phyloP scores from a whole-genome alignment of 2,113 vertebrate species.

The Elephas maximus region DNA sequence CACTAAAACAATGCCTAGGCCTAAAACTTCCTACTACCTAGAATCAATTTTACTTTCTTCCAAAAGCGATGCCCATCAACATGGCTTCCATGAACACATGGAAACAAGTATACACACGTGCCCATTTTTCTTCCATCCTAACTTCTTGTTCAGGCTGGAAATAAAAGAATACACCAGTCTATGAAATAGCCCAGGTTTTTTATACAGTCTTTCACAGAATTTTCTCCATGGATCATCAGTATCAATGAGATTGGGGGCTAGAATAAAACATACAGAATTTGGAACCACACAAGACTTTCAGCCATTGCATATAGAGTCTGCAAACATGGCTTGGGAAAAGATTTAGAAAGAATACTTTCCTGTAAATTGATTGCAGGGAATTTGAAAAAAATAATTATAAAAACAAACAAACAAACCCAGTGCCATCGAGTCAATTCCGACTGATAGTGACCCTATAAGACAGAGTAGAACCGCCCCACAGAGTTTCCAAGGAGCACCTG shows the following conservation, averaged over 20 bases:
- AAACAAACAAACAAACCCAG: too few species aligned
- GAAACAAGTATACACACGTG: background rate
- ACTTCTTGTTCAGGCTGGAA: constrained; percentile 1
- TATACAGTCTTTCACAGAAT: constrained; percentile 62
- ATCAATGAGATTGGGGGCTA: constrained; percentile 64
- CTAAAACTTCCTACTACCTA: background rate
- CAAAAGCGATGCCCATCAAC: background rate
- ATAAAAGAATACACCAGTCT: constrained; percentile 62
- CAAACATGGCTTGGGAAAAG: constrained; percentile 68
- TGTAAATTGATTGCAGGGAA: constrained; percentile 10
- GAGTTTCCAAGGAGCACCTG: too few species aligned
- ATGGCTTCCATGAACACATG: background rate
- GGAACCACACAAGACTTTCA: constrained; percentile 59
- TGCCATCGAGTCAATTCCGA: too few species aligned
- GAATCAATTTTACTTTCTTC: background rate
- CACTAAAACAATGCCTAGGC: background rate
- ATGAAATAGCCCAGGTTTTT: constrained; percentile 54
- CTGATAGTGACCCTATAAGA: too few species aligned
- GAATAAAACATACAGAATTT: constrained; percentile 75
- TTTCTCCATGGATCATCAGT: constrained; percentile 71
- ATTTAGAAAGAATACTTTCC: constrained; percentile 52
- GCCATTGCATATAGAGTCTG: constrained; percentile 26
- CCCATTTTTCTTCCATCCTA: background rate
- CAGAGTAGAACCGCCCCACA: too few species aligned
- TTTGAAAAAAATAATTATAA: background rate